Percentiles rank a stretch among this genome's conserved stretches.
phyloP scores from a whole-genome alignment of 2,797 vertebrate genomes.

The Moxostoma hubbsi region DNA sequence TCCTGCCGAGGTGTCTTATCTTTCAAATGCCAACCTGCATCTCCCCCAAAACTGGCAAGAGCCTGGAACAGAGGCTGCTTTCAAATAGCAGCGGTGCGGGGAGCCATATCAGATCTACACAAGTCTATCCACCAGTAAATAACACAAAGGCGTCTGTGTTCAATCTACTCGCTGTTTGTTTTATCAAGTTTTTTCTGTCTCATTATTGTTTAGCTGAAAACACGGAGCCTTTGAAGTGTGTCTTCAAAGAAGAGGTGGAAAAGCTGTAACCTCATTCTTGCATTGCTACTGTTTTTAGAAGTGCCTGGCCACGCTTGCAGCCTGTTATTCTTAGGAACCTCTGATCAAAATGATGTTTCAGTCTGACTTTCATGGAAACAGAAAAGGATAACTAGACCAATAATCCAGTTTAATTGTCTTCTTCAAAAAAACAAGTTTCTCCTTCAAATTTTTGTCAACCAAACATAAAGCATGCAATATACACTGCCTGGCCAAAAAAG shows the following conservation, averaged over 20 bases:
- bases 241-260: slow-evolving; percentile 71
- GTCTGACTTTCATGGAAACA: not conserved
- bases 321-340: slow-evolving; percentile 3
- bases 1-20: slow-evolving; percentile 90
- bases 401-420: slow-evolving; percentile 10
- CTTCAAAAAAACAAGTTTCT: not conserved
- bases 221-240: slow-evolving; percentile 79
- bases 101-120: slow-evolving; percentile 84
- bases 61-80: slow-evolving; percentile 75
- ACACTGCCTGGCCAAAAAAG: too few relatives aligned
- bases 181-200: slow-evolving; percentile 71
- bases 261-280: slow-evolving; percentile 20
- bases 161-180: slow-evolving; percentile 74
- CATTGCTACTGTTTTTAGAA: slow-evolving; percentile 26
- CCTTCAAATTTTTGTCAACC: not conserved
- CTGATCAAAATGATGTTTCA: slow-evolving; percentile 4
- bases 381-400: slow-evolving; percentile 1
- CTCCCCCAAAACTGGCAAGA: slow-evolving; percentile 81
- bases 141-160: slow-evolving; percentile 72
- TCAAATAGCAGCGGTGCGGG: slow-evolving; percentile 77
- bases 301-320: slow-evolving; percentile 3
- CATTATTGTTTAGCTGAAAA: slow-evolving; percentile 72
- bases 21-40: slow-evolving; percentile 81
- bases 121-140: slow-evolving; percentile 85
- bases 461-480: too few relatives aligned